Percentiles rank a stretch among this genome's conserved stretches.
phyloP scores from a whole-genome alignment of 1,140 invertebrate genomes.

The Zaprionus ornatus region DNA sequence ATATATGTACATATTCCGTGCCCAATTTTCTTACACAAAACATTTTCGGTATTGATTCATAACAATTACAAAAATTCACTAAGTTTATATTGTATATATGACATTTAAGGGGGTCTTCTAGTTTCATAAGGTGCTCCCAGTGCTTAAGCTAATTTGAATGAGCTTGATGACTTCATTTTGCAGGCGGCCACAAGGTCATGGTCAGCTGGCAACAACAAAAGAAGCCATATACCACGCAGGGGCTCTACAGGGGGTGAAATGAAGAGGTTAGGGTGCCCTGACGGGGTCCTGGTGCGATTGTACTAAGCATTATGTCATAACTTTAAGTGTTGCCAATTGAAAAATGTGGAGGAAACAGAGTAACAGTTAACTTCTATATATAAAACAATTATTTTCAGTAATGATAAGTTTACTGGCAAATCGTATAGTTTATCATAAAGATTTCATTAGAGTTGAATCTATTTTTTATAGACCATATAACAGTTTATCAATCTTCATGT shows the following conservation, averaged over 20 bases:
- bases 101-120: neutral
- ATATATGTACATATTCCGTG: neutral
- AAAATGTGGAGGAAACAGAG: neutral
- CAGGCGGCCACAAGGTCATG: constrained; percentile 14
- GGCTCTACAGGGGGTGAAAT: neutral
- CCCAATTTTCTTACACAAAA: neutral
- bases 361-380: neutral
- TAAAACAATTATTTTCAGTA: no score
- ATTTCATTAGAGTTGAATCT: no score
- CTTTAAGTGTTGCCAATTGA: constrained; percentile 17
- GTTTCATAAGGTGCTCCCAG: no score
- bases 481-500: no score
- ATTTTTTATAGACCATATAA: no score
- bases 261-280: neutral
- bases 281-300: neutral
- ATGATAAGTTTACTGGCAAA: no score
- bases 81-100: neutral
- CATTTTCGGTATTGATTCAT: neutral
- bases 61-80: neutral
- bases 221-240: neutral
- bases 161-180: constrained; percentile 28
- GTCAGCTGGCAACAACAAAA: neutral
- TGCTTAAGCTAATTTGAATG: no score
- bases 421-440: no score
- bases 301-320: constrained; percentile 15